Conservation (phyloP, 35 echinoderm and acorn worm genomes). For the Ophiothrix spiculata region DNA sequence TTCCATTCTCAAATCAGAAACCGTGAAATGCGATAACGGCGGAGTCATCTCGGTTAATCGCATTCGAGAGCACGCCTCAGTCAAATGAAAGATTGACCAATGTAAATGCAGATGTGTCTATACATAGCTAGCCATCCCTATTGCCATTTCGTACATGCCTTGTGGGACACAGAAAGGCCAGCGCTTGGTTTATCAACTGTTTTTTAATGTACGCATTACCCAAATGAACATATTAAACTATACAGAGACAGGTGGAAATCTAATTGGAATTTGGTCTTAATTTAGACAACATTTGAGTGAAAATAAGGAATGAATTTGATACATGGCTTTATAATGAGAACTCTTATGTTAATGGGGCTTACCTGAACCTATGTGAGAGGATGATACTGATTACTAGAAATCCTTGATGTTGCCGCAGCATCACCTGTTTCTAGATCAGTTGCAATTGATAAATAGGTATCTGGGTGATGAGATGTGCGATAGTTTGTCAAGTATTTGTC, state of each 20-base stretch:
- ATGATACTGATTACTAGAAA: constrained; percentile 1
- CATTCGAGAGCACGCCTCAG: background rate
- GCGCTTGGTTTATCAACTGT: background rate
- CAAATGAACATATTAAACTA: no score
- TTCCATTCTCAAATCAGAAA: no score
- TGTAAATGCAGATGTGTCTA: background rate
- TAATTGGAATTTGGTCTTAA: background rate
- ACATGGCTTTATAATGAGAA: background rate
- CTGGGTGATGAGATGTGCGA: no score
- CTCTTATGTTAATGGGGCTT: background rate
- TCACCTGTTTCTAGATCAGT: no score
- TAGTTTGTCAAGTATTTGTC: background rate
- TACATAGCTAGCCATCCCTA: background rate
- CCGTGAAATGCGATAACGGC: no score
- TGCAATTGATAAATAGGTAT: no score
- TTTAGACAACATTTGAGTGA: background rate
- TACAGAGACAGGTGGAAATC: background rate
- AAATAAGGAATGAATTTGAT: background rate
- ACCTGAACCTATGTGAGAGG: background rate
- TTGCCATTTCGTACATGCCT: background rate
- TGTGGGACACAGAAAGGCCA: background rate
- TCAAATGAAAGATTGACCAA: constrained; percentile 10
- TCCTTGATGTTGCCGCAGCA: no score
- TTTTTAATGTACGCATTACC: background rate
- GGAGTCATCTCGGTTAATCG: no score